These are phyloP conservation scores for Glyphotaelius pellucidus DNA, from an alignment of 2,888 invertebrate species.

Conservation along the genomic window DNA sequence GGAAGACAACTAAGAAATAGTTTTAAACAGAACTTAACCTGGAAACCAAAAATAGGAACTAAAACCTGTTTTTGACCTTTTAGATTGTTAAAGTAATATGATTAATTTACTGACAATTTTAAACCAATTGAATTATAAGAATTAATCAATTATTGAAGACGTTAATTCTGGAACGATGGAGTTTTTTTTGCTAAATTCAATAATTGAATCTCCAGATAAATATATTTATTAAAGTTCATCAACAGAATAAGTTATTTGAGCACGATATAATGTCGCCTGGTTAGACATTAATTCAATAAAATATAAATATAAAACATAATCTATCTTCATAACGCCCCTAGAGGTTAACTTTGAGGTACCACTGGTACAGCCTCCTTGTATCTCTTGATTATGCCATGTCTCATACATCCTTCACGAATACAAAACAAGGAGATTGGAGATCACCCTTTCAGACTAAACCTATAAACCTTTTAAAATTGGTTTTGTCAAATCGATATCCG, in stretches of 20 bases:
- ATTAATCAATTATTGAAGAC: too few species aligned
- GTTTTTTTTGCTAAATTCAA: not conserved
- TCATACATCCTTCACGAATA: not conserved
- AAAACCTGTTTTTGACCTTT: not conserved
- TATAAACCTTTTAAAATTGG: not conserved
- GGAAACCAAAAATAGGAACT: not conserved
- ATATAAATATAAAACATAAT: too few species aligned
- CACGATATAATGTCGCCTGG: too few species aligned
- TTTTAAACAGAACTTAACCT: not conserved
- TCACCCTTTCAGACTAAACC: not conserved
- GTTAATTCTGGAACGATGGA: not conserved
- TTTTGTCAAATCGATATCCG: not conserved
- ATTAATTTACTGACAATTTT: too few species aligned
- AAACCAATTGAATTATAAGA: too few species aligned
- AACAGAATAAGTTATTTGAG: too few species aligned
- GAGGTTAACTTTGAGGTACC: not conserved
- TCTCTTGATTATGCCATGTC: not conserved
- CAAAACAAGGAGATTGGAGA: not conserved
- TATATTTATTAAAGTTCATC: too few species aligned
- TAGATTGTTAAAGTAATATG: not conserved
- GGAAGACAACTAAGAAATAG: not conserved
- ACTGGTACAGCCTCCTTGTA: not conserved
- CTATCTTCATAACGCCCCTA: not conserved
- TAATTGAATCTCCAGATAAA: too few species aligned
- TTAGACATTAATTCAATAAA: too few species aligned